phyloP scores from a whole-genome alignment of 2,797 vertebrate genomes.

The Clarias platycephalus region DNA sequence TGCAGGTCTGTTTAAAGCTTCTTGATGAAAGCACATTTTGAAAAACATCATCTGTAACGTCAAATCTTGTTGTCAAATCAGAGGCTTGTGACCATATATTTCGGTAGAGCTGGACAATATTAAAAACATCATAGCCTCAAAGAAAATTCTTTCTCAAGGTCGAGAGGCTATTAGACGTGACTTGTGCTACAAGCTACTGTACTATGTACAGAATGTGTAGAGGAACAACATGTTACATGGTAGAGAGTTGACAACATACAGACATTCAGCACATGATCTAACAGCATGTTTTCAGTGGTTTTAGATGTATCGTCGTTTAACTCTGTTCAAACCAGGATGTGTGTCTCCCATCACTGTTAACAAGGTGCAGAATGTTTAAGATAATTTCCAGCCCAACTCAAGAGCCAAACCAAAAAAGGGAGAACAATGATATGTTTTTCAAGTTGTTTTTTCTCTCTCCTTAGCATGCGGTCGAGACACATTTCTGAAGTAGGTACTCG shows the following conservation, averaged over 20 bases:
- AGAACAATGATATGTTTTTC: too few relatives aligned
- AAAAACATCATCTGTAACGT: background rate
- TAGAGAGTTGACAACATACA: background rate
- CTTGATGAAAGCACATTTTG: background rate
- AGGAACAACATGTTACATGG: background rate
- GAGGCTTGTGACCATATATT: background rate
- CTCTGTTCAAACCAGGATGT: background rate
- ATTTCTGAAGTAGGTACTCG: background rate
- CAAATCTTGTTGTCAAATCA: background rate
- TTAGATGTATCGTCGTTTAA: background rate
- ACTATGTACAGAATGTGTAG: background rate
- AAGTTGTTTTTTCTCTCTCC: background rate
- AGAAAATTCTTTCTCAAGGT: background rate
- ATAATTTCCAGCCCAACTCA: background rate
- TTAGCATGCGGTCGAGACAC: background rate
- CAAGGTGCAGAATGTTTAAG: background rate
- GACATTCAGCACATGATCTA: background rate
- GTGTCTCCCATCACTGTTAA: background rate
- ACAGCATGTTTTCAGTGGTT: background rate
- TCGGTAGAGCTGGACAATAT: background rate
- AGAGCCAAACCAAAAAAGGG: background rate
- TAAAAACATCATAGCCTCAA: background rate
- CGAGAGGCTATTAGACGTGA: background rate
- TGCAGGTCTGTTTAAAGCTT: background rate
- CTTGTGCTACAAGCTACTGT: background rate